These are phyloP conservation scores for Spongilla lacustris DNA, from an alignment of 37 sponge, comb jelly and placozoan genomes.

Conservation along the genomic window DNA sequence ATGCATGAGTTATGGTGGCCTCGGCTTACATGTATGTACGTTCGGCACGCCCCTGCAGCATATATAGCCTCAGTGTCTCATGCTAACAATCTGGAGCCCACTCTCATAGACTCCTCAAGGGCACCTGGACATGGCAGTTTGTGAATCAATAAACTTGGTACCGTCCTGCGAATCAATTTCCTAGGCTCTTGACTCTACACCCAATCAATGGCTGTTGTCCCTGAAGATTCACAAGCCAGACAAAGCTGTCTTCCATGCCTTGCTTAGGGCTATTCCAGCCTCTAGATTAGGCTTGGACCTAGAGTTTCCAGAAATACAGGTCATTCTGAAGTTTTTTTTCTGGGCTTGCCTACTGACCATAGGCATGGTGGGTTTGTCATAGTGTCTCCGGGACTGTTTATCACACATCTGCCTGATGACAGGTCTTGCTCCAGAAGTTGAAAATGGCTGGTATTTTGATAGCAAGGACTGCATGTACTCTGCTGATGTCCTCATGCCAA, in stretches of 20 bases:
- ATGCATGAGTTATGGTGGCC: background rate
- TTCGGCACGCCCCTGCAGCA: background rate
- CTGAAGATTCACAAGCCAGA: background rate
- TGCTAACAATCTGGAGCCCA: too few relatives aligned
- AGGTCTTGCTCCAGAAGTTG: background rate
- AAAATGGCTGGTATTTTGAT: background rate
- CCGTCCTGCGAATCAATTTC: too few relatives aligned
- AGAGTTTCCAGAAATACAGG: background rate
- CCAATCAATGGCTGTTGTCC: background rate
- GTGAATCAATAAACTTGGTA: too few relatives aligned
- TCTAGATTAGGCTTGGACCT: background rate
- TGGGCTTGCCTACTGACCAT: too few relatives aligned
- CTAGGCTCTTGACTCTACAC: background rate
- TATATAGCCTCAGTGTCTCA: too few relatives aligned
- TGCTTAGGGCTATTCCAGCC: background rate
- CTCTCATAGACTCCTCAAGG: background rate
- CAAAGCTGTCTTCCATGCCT: background rate
- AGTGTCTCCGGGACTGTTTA: too few relatives aligned
- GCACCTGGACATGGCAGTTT: too few relatives aligned
- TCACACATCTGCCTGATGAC: too few relatives aligned
- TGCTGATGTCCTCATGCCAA: background rate
- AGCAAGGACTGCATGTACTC: background rate
- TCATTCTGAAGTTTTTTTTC: too few relatives aligned
- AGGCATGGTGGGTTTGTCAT: too few relatives aligned
- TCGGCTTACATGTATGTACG: background rate